These are phyloP conservation scores for Sitobion miscanthi DNA, from an alignment of 1,140 invertebrate species.

Conservation along the genomic window DNA sequence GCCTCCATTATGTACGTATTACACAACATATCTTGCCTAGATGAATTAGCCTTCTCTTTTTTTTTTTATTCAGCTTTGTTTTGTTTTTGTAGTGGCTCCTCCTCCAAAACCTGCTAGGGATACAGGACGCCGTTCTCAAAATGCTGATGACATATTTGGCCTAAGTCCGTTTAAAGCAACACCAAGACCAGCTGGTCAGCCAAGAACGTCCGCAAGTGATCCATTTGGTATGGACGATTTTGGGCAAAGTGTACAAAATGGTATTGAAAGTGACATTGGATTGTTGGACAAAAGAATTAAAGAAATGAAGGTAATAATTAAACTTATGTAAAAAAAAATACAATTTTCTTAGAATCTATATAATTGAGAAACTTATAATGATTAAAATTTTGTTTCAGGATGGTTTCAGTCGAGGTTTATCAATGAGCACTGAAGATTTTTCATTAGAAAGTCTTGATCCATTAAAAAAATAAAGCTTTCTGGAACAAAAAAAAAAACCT, in stretches of 20 bases:
- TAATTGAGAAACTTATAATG: no score
- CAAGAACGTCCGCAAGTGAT: constrained; percentile 61
- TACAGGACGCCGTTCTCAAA: constrained; percentile 50
- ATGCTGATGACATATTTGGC: constrained; percentile 58
- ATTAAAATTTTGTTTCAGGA: constrained; percentile 68
- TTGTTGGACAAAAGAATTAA: constrained; percentile 79
- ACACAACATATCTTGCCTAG: neutral
- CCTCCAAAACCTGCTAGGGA: constrained; percentile 58
- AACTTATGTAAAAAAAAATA: neutral
- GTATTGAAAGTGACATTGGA: constrained; percentile 75
- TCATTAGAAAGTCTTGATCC: constrained; percentile 86
- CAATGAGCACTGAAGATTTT: constrained; percentile 83
- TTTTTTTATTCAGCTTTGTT: neutral
- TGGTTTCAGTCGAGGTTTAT: constrained; percentile 81
- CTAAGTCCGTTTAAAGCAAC: constrained; percentile 58
- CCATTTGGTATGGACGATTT: constrained; percentile 85
- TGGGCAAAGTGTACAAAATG: constrained; percentile 59
- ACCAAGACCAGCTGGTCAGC: constrained; percentile 23
- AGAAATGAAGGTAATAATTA: constrained; percentile 77
- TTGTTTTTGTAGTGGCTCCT: constrained; percentile 58
- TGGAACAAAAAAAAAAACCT: constrained; percentile 16
- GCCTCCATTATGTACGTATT: constrained; percentile 58
- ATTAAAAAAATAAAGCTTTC: constrained; percentile 65
- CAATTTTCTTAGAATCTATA: neutral
- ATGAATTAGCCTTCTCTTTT: neutral